Evolutionary conservation across 2,888 invertebrate genomes (phyloP).

Genomic region (Anodontia alba): DNA sequence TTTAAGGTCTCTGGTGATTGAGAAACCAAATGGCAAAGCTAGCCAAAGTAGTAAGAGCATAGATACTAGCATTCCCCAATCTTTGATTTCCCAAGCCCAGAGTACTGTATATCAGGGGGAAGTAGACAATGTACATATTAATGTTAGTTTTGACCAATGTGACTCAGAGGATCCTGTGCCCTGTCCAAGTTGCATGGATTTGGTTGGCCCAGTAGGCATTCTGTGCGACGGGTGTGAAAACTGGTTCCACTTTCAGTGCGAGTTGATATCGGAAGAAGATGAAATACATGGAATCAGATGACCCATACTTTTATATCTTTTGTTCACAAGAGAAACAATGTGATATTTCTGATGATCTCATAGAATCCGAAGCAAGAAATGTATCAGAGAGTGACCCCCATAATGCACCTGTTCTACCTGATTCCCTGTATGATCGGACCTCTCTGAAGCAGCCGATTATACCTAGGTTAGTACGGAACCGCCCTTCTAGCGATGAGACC

Average conservation of each 20-base stretch:
- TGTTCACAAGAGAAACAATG: not conserved
- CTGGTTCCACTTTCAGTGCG: not conserved
- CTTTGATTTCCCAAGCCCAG: not conserved
- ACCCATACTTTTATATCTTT: not conserved
- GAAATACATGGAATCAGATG: not conserved
- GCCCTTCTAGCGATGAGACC: no score
- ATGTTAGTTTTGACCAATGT: no score
- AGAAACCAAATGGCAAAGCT: not conserved
- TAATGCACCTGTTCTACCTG: not conserved
- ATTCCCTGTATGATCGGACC: no score
- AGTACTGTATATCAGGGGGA: not conserved
- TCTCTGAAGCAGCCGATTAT: no score
- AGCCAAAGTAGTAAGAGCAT: not conserved
- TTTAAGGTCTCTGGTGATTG: not conserved
- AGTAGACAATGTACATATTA: not conserved
- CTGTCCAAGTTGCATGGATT: not conserved
- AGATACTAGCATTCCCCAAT: not conserved
- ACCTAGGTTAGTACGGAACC: no score
- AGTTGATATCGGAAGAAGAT: not conserved
- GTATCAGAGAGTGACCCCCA: not conserved
- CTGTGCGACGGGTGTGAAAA: not conserved
- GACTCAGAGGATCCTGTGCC: not conserved
- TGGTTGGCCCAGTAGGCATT: not conserved
- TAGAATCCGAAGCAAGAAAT: not conserved
- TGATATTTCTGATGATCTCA: not conserved